Evolutionary conservation across 2,113 vertebrate genomes (phyloP).

Genomic region (Ariopsis seemanni): DNA sequence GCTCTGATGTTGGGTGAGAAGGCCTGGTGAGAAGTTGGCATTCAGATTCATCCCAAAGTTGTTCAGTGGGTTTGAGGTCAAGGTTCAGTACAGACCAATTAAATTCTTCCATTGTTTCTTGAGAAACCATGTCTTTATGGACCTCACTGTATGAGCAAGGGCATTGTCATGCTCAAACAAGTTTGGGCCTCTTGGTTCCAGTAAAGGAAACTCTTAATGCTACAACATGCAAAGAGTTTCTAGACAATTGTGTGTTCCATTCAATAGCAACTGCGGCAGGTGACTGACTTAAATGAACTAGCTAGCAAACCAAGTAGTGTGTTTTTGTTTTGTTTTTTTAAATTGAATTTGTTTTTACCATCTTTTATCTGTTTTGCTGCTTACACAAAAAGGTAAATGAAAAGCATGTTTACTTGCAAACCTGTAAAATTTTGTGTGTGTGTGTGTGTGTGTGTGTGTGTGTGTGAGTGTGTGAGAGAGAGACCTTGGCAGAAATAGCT

Average conservation of each 20-base stretch:
- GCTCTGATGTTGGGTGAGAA: background rate
- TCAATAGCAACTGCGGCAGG: background rate
- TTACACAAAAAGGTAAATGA: background rate
- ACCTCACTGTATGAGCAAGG: too few relatives aligned
- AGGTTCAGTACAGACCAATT: background rate
- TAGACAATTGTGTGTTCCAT: background rate
- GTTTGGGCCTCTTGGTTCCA: too few relatives aligned
- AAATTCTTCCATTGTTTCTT: background rate
- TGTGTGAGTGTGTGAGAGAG: background rate
- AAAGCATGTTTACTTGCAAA: background rate
- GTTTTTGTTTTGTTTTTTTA: background rate
- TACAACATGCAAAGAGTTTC: background rate
- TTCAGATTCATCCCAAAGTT: background rate
- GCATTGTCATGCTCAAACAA: too few relatives aligned
- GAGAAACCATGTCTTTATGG: background rate
- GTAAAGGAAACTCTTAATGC: too few relatives aligned
- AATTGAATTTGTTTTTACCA: background rate
- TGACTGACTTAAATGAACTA: background rate
- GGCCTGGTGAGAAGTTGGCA: background rate
- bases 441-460: background rate
- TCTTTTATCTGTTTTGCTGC: background rate
- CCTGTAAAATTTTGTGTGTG: background rate
- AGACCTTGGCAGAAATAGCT: background rate
- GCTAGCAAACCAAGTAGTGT: too few relatives aligned
- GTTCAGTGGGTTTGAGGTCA: background rate